A percentile compares a stretch with the other conserved stretches of the same genome.
Evolutionary conservation across 2,113 vertebrate species (phyloP).

Genomic region (Vicugna pacos): DNA sequence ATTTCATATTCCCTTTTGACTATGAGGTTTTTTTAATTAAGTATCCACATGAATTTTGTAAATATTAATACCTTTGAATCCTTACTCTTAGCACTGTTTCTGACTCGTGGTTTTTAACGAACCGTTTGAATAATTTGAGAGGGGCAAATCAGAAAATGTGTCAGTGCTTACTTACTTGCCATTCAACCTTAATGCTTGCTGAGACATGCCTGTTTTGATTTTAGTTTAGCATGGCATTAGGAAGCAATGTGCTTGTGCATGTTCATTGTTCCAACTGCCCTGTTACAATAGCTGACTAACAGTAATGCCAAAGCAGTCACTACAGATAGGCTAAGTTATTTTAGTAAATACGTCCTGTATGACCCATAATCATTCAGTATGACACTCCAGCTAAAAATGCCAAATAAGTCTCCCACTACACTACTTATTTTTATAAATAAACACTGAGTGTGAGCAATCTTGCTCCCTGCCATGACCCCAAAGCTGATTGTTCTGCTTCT

Average conservation of each 20-base stretch:
- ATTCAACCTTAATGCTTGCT: slow-evolving; percentile 41
- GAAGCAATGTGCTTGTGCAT: slow-evolving; percentile 62
- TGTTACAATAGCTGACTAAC: background rate
- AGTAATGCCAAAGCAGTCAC: slow-evolving; percentile 59
- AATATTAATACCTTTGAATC: background rate
- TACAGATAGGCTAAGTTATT: slow-evolving; percentile 60
- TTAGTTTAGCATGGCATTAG: slow-evolving; percentile 62
- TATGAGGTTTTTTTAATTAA: background rate
- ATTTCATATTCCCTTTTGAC: background rate
- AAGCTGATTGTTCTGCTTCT: slow-evolving; percentile 4
- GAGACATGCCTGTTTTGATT: slow-evolving; percentile 69
- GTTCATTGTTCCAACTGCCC: slow-evolving; percentile 67
- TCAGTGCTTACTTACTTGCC: slow-evolving; percentile 58
- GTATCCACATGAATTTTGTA: background rate
- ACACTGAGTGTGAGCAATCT: background rate
- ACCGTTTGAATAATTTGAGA: slow-evolving; percentile 59
- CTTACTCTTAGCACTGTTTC: background rate
- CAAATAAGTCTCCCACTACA: background rate
- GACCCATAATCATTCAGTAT: slow-evolving; percentile 40
- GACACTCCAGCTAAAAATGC: background rate
- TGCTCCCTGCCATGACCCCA: background rate
- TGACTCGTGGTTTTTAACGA: background rate
- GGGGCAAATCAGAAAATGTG: slow-evolving; percentile 50
- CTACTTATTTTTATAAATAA: slow-evolving; percentile 23
- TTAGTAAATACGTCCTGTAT: slow-evolving; percentile 41